Conservation (phyloP, 2,113 vertebrate species). For the Paracanthobrama guichenoti region DNA sequence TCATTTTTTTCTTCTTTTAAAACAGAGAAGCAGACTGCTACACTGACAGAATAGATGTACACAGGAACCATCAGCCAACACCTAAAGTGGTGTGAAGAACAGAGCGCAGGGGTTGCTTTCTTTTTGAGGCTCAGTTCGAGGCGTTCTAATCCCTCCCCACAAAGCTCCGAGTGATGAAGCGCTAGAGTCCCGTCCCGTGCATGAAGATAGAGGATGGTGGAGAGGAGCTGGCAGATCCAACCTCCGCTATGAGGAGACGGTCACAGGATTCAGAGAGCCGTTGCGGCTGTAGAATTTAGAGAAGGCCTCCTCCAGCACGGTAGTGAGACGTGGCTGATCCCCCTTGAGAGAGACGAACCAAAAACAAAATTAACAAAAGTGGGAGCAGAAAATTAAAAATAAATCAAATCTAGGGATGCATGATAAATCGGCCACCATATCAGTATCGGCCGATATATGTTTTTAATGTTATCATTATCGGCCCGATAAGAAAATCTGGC, state of each 20-base stretch:
- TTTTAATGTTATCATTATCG: no score
- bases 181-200: slow-evolving; percentile 60
- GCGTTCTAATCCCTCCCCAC: slow-evolving; percentile 55
- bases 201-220: slow-evolving; percentile 52
- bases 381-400: not conserved
- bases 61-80: slow-evolving; percentile 38
- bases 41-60: slow-evolving; percentile 54
- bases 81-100: slow-evolving; percentile 65
- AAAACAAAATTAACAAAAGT: not conserved
- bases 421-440: no score
- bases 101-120: slow-evolving; percentile 53
- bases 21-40: slow-evolving; percentile 74
- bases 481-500: no score
- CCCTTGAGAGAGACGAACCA: slow-evolving; percentile 72
- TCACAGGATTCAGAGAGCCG: slow-evolving; percentile 89
- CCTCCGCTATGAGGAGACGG: slow-evolving; percentile 89
- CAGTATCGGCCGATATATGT: no score
- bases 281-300: slow-evolving; percentile 93
- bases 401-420: not conserved
- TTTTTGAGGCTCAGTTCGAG: slow-evolving; percentile 52
- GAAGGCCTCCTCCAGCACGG: slow-evolving; percentile 96
- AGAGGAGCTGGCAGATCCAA: not conserved
- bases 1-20: slow-evolving; percentile 64
- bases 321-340: slow-evolving; percentile 89
- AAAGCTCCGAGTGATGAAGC: slow-evolving; percentile 57